phyloP scores from a whole-genome alignment of 1,140 invertebrate species.

The Drosophila teissieri region DNA sequence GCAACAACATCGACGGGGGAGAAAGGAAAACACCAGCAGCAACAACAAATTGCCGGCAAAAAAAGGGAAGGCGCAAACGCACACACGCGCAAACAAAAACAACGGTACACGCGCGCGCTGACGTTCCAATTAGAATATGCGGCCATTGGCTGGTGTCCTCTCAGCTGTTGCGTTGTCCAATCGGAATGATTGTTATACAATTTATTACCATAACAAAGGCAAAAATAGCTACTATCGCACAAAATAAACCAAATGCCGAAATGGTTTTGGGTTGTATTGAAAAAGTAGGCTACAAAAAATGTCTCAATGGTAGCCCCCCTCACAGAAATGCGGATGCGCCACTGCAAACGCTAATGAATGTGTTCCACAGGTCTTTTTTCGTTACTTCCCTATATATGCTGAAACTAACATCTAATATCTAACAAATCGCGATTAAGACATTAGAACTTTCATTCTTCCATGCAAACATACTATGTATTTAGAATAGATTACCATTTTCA shows the following conservation, averaged over 20 bases:
- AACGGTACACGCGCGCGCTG: conserved; percentile 8
- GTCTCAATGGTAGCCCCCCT: not conserved
- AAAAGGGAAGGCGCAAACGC: conserved; percentile 26
- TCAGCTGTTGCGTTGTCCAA: conserved; percentile 53
- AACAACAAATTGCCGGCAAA: conserved; percentile 43
- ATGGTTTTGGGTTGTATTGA: not conserved
- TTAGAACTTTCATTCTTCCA: too few species aligned
- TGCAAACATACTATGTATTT: not conserved
- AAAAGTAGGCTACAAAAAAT: conserved; percentile 5
- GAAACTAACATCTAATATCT: not conserved
- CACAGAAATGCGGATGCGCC: not conserved
- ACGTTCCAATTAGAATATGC: conserved; percentile 24
- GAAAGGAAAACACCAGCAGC: not conserved
- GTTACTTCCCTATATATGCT: not conserved
- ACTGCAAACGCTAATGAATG: not conserved
- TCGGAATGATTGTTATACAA: conserved; percentile 4
- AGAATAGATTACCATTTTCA: not conserved
- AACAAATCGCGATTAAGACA: too few species aligned
- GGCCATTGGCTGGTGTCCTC: conserved; percentile 12
- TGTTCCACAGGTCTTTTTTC: conserved; percentile 1
- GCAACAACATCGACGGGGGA: not conserved
- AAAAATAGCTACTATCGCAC: not conserved
- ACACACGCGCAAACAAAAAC: conserved; percentile 22
- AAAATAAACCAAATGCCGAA: not conserved
- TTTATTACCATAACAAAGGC: not conserved